phyloP scores from a whole-genome alignment of 2,888 invertebrate genomes.

The Molorchus minor region DNA sequence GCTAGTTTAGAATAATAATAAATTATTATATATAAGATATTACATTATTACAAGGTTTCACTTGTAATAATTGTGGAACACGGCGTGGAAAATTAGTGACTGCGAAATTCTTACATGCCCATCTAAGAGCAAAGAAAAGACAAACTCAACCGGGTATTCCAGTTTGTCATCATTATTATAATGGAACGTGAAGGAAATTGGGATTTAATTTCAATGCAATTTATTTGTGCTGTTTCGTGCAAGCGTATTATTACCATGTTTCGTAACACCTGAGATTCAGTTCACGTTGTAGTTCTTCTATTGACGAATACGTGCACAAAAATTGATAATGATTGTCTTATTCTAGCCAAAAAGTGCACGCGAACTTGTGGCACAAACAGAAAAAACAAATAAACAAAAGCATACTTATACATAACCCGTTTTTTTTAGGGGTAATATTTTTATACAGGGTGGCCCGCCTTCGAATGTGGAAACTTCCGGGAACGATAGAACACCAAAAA shows the following conservation, averaged over 20 bases:
- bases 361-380: too few relatives aligned
- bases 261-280: conserved; percentile 39
- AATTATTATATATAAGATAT: neutral
- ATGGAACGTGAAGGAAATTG: conserved; percentile 41
- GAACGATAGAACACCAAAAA: too few relatives aligned
- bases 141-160: conserved; percentile 35
- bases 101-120: conserved; percentile 37
- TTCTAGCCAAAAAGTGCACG: too few relatives aligned
- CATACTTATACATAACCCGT: too few relatives aligned
- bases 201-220: conserved; percentile 42
- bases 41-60: conserved; percentile 48
- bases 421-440: too few relatives aligned
- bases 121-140: conserved; percentile 24
- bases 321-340: conserved; percentile 29
- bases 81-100: conserved; percentile 56
- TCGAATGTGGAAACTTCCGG: too few relatives aligned
- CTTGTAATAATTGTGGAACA: conserved; percentile 57
- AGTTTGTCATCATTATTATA: conserved; percentile 42
- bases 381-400: too few relatives aligned
- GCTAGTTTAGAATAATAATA: neutral
- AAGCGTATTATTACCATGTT: conserved; percentile 35
- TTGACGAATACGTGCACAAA: conserved; percentile 35
- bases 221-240: conserved; percentile 30
- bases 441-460: too few relatives aligned
- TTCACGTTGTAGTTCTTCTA: conserved; percentile 33